phyloP scores from a whole-genome alignment of 30 jellyfish, hydroid and myxozoan species.

The Mastigias papua region DNA sequence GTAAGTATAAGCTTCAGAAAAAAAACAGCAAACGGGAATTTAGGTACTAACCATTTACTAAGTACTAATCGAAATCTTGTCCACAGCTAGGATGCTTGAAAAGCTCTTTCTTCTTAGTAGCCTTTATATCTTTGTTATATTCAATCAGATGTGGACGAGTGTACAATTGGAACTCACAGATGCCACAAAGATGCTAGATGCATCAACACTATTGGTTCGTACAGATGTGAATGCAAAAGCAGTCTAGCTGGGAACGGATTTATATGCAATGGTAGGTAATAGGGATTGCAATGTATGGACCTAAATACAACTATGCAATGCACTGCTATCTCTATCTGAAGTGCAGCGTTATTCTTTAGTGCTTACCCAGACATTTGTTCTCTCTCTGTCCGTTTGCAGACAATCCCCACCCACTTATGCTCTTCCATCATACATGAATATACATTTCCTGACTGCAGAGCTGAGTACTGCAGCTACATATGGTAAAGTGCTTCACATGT shows the following conservation, averaged over 20 bases:
- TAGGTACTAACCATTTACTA: conserved; percentile 1
- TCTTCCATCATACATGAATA: too few species aligned
- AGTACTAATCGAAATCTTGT: neutral
- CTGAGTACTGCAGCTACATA: too few species aligned
- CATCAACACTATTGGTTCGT: conserved; percentile 18
- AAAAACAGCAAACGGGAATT: neutral
- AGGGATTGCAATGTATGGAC: too few species aligned
- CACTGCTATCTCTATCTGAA: too few species aligned
- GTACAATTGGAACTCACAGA: conserved; percentile 21
- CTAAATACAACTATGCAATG: too few species aligned
- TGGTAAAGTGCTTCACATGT: too few species aligned
- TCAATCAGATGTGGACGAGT: conserved; percentile 29
- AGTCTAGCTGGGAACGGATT: conserved; percentile 21
- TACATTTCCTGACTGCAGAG: too few species aligned
- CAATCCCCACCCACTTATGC: too few species aligned
- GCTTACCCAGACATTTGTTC: too few species aligned
- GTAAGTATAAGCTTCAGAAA: neutral
- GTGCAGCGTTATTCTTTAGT: too few species aligned
- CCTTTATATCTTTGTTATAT: neutral
- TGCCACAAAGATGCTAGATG: conserved; percentile 38
- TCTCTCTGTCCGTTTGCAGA: too few species aligned
- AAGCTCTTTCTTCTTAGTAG: neutral
- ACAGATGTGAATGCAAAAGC: conserved; percentile 8
- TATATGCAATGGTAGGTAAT: conserved; percentile 25
- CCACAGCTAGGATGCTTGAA: neutral